phyloP scores from a whole-genome alignment of 2,888 invertebrate species.

The Apocheima hispidaria region DNA sequence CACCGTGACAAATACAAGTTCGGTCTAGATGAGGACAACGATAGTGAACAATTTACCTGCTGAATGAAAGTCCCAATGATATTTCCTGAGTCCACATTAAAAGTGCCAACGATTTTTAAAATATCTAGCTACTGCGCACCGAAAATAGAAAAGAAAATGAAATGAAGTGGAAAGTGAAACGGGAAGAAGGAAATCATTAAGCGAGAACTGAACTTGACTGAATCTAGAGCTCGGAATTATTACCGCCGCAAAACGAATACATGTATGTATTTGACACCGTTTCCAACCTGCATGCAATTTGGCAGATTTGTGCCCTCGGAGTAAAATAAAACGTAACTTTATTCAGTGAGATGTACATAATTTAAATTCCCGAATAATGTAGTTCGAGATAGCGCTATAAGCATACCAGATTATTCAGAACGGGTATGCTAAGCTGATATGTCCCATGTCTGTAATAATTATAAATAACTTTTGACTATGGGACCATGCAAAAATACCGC shows the following conservation, averaged over 20 bases:
- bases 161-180: slow-evolving; percentile 44
- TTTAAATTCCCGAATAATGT: slow-evolving; percentile 25
- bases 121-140: slow-evolving; percentile 39
- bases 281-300: slow-evolving; percentile 30
- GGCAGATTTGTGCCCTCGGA: slow-evolving; percentile 14
- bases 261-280: slow-evolving; percentile 35
- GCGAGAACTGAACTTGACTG: slow-evolving; percentile 45
- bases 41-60: background rate
- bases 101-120: slow-evolving; percentile 28
- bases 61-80: slow-evolving; percentile 5
- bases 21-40: too few relatives aligned
- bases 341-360: slow-evolving; percentile 30
- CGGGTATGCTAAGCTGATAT: slow-evolving; percentile 21
- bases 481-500: background rate
- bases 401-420: background rate
- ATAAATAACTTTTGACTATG: background rate
- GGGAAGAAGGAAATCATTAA: slow-evolving; percentile 49
- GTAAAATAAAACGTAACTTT: slow-evolving; percentile 20
- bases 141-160: slow-evolving; percentile 43
- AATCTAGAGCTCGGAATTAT: slow-evolving; percentile 37
- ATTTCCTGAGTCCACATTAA: slow-evolving; percentile 23
- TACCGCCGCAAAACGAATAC: slow-evolving; percentile 31
- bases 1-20: too few relatives aligned
- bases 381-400: slow-evolving; percentile 2
- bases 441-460: background rate